Evolutionary conservation across 2,113 vertebrate species (phyloP), one percentile per base, ranked within the genome.

Genomic region (Eidolon helvum): DNA sequence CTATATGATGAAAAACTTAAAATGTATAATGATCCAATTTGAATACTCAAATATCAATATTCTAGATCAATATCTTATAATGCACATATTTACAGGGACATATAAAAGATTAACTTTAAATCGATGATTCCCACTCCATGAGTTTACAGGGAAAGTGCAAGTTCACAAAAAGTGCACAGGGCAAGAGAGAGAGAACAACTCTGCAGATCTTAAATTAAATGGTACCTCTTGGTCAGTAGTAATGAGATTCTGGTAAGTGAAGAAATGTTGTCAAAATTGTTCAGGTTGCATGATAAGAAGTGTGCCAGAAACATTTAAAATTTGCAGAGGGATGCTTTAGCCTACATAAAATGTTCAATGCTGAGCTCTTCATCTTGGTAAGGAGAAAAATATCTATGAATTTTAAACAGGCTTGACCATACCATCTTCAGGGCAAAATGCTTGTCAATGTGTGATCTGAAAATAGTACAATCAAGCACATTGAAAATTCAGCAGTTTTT

Each of bases 401-500:
- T 95, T 98, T 93, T 97, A 95, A 97, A 86, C 22, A 63, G 38
- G 21, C 57, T 95, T 97, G 96, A 97, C 89, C 95, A 35, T 80
- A 91, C 92, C 43, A 90, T 90, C 92, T 91, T 98, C 71, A 92
- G 95, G 79, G 86, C 18, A 97, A 95, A 98, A 94, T 63, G 24
- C 48, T 92, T 53, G 11, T 87, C 96, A 96, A 4, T 87, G 94
- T 97, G 86, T 94, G 78, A 98, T 97, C 21, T 94, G 74, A 98
- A 98, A 97, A 94, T 89, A 97, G 66, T 82, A 87, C 93, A 95
- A 98, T 98, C 87, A 97, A 96, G 68, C 79, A 82, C 43, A 89
- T 43, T 59, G 95, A 89, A 97, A 97, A 89, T 4, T 69, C 61
- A 55, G 40, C 79, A 55, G 8, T 77, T 98, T 98, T 98, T 91